These are phyloP conservation scores for Phymatocera aterrima DNA, from an alignment of 2,888 invertebrate species.

Conservation along the genomic window DNA sequence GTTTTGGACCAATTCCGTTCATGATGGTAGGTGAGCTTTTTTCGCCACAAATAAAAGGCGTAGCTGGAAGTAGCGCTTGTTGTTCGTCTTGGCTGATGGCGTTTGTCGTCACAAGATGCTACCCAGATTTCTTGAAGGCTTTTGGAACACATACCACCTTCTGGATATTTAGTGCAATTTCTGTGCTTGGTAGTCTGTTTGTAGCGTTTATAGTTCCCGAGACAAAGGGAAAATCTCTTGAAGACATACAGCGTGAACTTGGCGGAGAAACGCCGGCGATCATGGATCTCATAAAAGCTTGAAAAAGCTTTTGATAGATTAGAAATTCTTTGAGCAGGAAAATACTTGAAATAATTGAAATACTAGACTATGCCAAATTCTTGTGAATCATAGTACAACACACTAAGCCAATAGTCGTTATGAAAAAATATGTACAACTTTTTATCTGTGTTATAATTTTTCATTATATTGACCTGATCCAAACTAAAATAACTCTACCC, in stretches of 20 bases:
- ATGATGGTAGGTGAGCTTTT: conserved; percentile 90
- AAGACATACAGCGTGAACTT: conserved; percentile 74
- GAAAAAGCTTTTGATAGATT: neutral
- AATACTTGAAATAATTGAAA: neutral
- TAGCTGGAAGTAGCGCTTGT: conserved; percentile 87
- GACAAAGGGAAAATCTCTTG: conserved; percentile 76
- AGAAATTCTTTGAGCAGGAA: neutral
- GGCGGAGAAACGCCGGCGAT: conserved; percentile 50
- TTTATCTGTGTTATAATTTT: no score
- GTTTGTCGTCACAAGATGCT: conserved; percentile 88
- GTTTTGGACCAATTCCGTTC: conserved; percentile 93
- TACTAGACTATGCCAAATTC: no score
- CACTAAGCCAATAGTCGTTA: no score
- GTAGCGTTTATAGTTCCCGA: conserved; percentile 81
- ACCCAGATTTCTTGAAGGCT: conserved; percentile 77
- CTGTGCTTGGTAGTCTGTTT: conserved; percentile 81
- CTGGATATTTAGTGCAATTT: conserved; percentile 85
- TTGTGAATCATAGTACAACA: no score
- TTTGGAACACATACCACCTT: conserved; percentile 83
- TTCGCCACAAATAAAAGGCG: conserved; percentile 86
- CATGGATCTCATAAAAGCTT: neutral
- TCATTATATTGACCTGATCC: no score
- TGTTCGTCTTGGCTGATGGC: conserved; percentile 89
- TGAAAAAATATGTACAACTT: no score
- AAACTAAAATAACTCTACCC: no score